A percentile compares a stretch with the other conserved stretches of the same genome.
These are phyloP conservation scores for Bradynema listronoti DNA, from an alignment of 1,140 invertebrate species.

Conservation along the genomic window DNA sequence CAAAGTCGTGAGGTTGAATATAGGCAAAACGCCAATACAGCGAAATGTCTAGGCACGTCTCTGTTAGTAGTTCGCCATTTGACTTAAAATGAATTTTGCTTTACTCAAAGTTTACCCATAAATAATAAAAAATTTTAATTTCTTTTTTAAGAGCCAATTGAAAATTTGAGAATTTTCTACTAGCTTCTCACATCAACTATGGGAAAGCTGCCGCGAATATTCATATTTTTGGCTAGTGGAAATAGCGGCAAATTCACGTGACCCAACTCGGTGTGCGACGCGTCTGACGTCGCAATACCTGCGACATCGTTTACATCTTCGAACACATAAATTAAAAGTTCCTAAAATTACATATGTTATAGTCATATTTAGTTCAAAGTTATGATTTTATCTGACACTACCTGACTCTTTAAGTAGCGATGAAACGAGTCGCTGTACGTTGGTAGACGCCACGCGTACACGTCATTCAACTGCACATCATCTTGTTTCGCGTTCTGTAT, in stretches of 20 bases:
- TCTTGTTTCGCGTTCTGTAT: slow-evolving; percentile 4
- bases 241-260: slow-evolving; percentile 14
- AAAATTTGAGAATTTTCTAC: not conserved
- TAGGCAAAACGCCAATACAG: slow-evolving; percentile 38
- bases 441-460: slow-evolving; percentile 28
- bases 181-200: slow-evolving; percentile 6
- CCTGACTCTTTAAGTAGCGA: slow-evolving; percentile 27
- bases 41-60: slow-evolving; percentile 30
- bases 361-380: not conserved
- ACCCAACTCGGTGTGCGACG: slow-evolving; percentile 1
- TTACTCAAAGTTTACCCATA: too few species aligned
- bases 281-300: not conserved
- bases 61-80: slow-evolving; percentile 1
- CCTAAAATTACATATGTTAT: slow-evolving; percentile 1
- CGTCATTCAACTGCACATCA: slow-evolving; percentile 34
- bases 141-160: not conserved
- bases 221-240: slow-evolving; percentile 21
- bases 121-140: too few species aligned
- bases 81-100: not conserved
- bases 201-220: slow-evolving; percentile 23
- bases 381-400: not conserved
- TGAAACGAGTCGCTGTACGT: slow-evolving; percentile 29
- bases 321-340: slow-evolving; percentile 21
- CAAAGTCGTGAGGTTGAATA: slow-evolving; percentile 25
- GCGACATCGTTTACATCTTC: slow-evolving; percentile 5